Evolutionary conservation across 2,113 vertebrate genomes (phyloP).

Genomic region (Ageneiosus marmoratus): DNA sequence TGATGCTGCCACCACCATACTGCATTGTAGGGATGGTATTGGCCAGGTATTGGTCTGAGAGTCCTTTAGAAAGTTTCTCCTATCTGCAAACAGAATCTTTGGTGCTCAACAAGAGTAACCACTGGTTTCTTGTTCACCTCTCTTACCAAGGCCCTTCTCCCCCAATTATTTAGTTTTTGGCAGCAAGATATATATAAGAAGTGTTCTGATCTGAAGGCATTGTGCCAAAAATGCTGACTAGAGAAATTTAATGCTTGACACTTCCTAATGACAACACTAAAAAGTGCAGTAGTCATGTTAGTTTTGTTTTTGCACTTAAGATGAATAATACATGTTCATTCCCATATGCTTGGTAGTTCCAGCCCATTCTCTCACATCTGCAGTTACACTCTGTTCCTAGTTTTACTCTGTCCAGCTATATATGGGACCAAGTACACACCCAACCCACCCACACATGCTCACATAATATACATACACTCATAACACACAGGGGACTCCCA

Average conservation of each 20-base stretch:
- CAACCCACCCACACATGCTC: constrained; percentile 32
- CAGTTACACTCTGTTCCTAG: constrained; percentile 29
- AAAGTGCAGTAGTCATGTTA: constrained; percentile 12
- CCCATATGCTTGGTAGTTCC: constrained; percentile 63
- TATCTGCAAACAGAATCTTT: too few relatives aligned
- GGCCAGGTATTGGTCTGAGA: too few relatives aligned
- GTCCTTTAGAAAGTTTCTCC: too few relatives aligned
- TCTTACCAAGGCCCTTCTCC: too few relatives aligned
- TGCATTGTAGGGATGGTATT: too few relatives aligned
- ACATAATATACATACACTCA: constrained; percentile 30
- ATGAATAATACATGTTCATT: constrained; percentile 66
- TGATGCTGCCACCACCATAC: too few relatives aligned
- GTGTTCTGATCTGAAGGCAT: constrained; percentile 6
- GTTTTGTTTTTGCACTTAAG: constrained; percentile 58
- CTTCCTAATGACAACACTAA: neutral
- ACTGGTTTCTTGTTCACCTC: too few relatives aligned
- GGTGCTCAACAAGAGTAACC: too few relatives aligned
- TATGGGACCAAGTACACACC: constrained; percentile 16
- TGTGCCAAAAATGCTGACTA: neutral
- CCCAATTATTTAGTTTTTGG: too few relatives aligned
- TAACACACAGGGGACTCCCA: constrained; percentile 19
- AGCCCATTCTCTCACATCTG: constrained; percentile 52
- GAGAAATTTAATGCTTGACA: neutral
- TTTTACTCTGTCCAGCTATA: constrained; percentile 40
- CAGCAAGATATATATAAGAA: too few relatives aligned